Evolutionary conservation across 2,113 vertebrate genomes (phyloP), one percentile per base, ranked within the genome.

Genomic region (Lagopus muta): DNA sequence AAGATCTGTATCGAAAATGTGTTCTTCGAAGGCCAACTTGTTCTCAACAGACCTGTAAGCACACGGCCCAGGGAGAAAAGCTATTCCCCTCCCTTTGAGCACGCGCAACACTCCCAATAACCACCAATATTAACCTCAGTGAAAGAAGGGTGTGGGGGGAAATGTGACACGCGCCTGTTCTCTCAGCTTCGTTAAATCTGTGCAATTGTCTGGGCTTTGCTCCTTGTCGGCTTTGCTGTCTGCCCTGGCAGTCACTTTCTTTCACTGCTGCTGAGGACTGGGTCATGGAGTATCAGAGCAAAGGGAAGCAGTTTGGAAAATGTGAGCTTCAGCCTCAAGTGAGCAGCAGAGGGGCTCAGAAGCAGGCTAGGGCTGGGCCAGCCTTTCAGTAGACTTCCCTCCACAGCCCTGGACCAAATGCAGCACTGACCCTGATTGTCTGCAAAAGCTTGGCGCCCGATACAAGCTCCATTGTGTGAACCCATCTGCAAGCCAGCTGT

Each of bases 401-500:
- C 81, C 73, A 84, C 82, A 91, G 85, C 65, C 88, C 82, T 42
- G 12, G 87, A 76, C 82, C 61, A 85, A 91, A 90, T 5, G 8
- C 80, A 57, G 82, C 40, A 11, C n/a, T 90, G 93, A 95, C 79
- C 91, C 47, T 36, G 85, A 94, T 43, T 80, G 89, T 93, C 64
- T 93, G 60, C 40, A 88, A 80, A 40, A 8, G 82, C 73, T 8
- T 64, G 72, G 86, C 90, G 72, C 92, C 67, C 15, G 61, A 95
- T 76, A 86, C 70, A 93, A 79, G 91, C 83, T 74, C 82, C 82
- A 93, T 65, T 95, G 93, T 95, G 70, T 58, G 92, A 94, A 65
- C 24, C 69, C 88, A 84, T 86, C 82, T 96, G 94, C 82, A 72
- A 84, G 86, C 86, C 94, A 95, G 91, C 93, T 96, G 94, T 58